Conservation (phyloP, 2,888 invertebrate species). For the Cephus runcator region DNA sequence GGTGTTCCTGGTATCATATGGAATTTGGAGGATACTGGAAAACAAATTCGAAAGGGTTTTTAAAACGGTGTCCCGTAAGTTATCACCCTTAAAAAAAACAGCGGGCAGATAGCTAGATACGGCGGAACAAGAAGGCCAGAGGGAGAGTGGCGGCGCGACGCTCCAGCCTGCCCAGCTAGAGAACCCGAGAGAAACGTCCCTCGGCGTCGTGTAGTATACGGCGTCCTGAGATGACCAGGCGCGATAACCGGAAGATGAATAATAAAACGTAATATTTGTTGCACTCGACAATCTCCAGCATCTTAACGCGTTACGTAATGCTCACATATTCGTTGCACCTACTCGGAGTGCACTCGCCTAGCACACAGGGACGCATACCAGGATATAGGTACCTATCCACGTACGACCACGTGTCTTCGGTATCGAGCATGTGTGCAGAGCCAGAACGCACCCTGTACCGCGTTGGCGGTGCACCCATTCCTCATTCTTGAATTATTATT, state of each 20-base stretch:
- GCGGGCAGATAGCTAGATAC: neutral
- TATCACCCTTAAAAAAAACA: too few species aligned
- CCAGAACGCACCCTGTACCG: neutral
- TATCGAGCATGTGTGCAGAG: neutral
- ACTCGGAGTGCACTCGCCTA: conserved; percentile 16
- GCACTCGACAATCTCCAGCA: conserved; percentile 44
- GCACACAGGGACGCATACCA: conserved; percentile 9
- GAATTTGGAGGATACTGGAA: too few species aligned
- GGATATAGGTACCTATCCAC: neutral
- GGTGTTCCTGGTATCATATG: too few species aligned
- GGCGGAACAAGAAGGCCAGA: neutral
- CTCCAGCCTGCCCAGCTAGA: too few species aligned
- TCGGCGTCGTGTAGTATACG: conserved; percentile 9
- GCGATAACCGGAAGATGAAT: conserved; percentile 48
- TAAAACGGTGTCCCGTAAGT: too few species aligned
- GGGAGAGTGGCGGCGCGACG: neutral
- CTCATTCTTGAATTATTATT: conserved; percentile 38
- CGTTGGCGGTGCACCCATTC: conserved; percentile 22
- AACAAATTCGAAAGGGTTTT: too few species aligned
- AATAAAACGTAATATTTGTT: conserved; percentile 53
- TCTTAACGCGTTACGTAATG: conserved; percentile 53
- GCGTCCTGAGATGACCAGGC: conserved; percentile 37
- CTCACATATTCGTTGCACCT: conserved; percentile 40
- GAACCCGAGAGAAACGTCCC: neutral
- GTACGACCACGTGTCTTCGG: neutral